Percentiles rank a stretch among this genome's conserved stretches.
phyloP scores from a whole-genome alignment of 2,888 invertebrate species.

The Agapostemon virescens region DNA sequence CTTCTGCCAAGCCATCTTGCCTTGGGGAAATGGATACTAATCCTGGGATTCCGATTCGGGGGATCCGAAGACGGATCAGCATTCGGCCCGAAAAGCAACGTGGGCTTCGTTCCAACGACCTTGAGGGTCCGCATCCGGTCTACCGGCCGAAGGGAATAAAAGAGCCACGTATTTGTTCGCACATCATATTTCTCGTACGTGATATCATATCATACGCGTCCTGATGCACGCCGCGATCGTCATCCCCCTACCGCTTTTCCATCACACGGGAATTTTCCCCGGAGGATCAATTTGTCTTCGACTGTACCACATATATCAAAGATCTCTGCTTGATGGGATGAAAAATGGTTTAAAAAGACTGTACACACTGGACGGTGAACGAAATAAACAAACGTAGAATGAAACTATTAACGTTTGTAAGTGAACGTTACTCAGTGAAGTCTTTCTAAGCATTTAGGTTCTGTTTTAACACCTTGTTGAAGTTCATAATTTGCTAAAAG shows the following conservation, averaged over 20 bases:
- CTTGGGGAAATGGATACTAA: slow-evolving; percentile 74
- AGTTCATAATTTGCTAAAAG: too few relatives aligned
- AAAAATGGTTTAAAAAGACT: neutral
- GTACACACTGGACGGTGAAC: neutral
- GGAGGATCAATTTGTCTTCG: neutral
- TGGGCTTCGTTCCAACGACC: slow-evolving; percentile 67
- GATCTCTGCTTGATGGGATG: neutral
- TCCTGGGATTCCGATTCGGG: slow-evolving; percentile 68
- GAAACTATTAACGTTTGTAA: too few relatives aligned
- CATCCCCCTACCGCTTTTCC: neutral
- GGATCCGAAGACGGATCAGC: slow-evolving; percentile 68
- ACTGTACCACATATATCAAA: neutral
- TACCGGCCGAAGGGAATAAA: slow-evolving; percentile 9
- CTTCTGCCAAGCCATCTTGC: slow-evolving; percentile 57
- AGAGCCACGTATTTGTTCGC: slow-evolving; percentile 15
- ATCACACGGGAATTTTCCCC: neutral
- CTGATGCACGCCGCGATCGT: neutral
- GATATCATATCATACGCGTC: neutral
- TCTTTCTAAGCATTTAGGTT: too few relatives aligned
- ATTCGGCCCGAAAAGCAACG: slow-evolving; percentile 55
- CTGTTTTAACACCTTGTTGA: too few relatives aligned
- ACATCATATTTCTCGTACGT: neutral
- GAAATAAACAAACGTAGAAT: too few relatives aligned
- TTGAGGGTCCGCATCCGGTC: slow-evolving; percentile 61
- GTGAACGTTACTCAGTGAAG: too few relatives aligned